Evolutionary conservation across 2,113 vertebrate genomes (phyloP).

Genomic region (Vanacampus margaritifer): DNA sequence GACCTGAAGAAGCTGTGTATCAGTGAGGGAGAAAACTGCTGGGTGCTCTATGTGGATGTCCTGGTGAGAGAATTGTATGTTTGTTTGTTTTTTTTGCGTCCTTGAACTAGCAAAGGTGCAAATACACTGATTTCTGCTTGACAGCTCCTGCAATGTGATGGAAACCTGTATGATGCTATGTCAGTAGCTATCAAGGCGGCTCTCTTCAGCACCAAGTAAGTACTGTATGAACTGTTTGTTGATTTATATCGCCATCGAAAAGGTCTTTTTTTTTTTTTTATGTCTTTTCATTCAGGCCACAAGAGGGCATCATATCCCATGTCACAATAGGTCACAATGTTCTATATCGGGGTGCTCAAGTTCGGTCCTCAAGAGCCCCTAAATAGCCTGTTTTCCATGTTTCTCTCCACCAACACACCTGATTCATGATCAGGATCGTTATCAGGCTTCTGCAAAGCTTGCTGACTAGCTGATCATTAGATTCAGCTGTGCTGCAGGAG

Average conservation of each 20-base stretch:
- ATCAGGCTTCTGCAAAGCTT: no score
- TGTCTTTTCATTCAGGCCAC: not conserved
- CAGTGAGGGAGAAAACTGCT: constrained; percentile 87
- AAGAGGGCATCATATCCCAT: not conserved
- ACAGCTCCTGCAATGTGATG: constrained; percentile 92
- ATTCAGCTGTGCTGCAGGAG: no score
- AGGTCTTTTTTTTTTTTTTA: not conserved
- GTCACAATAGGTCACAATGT: not conserved
- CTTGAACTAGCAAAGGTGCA: not conserved
- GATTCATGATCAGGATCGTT: no score
- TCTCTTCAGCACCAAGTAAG: constrained; percentile 94
- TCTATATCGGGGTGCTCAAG: no score
- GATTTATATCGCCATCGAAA: not conserved
- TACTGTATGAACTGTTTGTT: not conserved
- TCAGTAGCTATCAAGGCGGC: constrained; percentile 95
- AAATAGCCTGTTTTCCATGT: no score
- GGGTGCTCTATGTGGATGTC: constrained; percentile 96
- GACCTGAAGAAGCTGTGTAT: constrained; percentile 85
- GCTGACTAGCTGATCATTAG: no score
- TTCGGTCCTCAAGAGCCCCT: no score
- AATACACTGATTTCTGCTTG: constrained; percentile 17
- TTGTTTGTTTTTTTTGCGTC: not conserved
- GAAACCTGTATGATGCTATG: constrained; percentile 92
- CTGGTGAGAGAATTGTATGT: constrained; percentile 77
- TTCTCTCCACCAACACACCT: no score